Conservation (phyloP, 2,113 vertebrate genomes). For the Etia nguti region DNA sequence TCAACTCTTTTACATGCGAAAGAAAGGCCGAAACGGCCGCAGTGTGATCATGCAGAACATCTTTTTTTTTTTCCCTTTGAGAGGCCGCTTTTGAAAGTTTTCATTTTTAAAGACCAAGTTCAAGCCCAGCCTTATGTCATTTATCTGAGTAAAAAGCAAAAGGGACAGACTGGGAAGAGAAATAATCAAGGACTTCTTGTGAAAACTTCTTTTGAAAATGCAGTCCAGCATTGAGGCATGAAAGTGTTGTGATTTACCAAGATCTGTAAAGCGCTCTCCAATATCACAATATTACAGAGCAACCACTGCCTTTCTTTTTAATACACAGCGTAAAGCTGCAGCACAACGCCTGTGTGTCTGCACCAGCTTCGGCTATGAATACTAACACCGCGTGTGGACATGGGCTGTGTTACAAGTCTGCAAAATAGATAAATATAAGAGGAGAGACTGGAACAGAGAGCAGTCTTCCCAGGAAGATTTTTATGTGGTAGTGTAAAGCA, state of each 20-base stretch:
- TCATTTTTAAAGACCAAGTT: not conserved
- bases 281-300: not conserved
- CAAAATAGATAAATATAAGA: constrained; percentile 7
- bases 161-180: not conserved
- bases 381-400: constrained; percentile 43
- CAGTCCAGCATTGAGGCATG: not conserved
- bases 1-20: not conserved
- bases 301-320: constrained; percentile 16
- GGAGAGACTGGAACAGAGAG: not conserved
- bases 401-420: constrained; percentile 38
- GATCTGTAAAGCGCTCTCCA: not conserved
- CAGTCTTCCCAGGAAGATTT: not conserved
- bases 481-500: not conserved
- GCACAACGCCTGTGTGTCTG: constrained; percentile 37
- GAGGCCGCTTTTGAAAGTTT: not conserved
- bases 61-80: not conserved
- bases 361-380: constrained; percentile 49
- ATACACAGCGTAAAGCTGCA: constrained; percentile 24
- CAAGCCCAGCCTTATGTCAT: not conserved
- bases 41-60: not conserved
- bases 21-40: not conserved
- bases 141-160: not conserved
- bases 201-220: constrained; percentile 6
- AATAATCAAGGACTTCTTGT: not conserved
- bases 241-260: constrained; percentile 31